Evolutionary conservation across 2,888 invertebrate species (phyloP).

Genomic region (Oligia latruncula): DNA sequence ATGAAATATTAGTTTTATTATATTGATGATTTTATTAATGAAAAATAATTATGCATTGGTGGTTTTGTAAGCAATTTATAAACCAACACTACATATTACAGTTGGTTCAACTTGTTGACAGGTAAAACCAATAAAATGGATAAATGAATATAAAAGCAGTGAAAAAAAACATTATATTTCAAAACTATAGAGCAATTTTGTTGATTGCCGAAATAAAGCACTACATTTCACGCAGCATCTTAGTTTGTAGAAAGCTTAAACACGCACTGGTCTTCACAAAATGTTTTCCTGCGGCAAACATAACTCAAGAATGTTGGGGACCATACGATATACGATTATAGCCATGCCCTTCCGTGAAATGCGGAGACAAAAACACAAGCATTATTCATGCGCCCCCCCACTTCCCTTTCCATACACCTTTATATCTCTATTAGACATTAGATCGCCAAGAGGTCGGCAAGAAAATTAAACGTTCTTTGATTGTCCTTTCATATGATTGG

Average conservation of each 20-base stretch:
- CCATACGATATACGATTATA: slow-evolving; percentile 65
- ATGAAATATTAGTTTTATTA: not conserved
- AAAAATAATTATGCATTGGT: not conserved
- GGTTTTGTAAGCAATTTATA: not conserved
- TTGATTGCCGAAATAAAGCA: not conserved
- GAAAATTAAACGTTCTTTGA: slow-evolving; percentile 61
- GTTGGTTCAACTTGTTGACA: not conserved
- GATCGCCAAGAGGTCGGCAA: slow-evolving; percentile 35
- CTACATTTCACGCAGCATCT: not conserved
- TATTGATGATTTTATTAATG: not conserved
- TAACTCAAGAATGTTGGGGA: slow-evolving; percentile 58
- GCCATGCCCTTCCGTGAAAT: slow-evolving; percentile 49
- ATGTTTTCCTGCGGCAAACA: slow-evolving; percentile 51
- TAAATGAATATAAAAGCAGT: not conserved
- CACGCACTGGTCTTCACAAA: slow-evolving; percentile 39
- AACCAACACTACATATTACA: accelerated
- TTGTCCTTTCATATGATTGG: slow-evolving; percentile 58
- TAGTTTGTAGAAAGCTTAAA: slow-evolving; percentile 17
- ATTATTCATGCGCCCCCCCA: slow-evolving; percentile 69
- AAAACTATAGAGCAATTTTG: not conserved
- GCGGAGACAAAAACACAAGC: slow-evolving; percentile 72
- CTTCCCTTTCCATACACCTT: slow-evolving; percentile 65
- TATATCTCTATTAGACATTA: slow-evolving; percentile 38
- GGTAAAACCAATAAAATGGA: not conserved
- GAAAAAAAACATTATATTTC: not conserved